Conservation (phyloP, 2,888 invertebrate species). For the Octonoba sinensis region DNA sequence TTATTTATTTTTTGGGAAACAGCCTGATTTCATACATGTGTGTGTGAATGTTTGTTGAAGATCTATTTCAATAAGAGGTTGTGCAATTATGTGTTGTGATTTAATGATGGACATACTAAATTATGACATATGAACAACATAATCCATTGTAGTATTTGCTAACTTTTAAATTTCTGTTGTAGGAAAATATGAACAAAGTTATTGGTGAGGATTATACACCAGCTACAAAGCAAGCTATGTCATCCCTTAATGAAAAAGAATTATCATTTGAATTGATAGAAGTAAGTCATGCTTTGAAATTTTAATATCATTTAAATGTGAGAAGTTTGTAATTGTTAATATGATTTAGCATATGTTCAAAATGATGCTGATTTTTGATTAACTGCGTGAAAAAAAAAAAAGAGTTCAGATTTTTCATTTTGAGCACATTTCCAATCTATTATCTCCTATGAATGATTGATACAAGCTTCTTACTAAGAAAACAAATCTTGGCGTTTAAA, state of each 20-base stretch:
- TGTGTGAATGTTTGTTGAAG: no score
- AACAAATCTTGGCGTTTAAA: no score
- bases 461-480: no score
- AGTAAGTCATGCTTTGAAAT: conserved; percentile 68
- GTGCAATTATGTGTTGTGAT: no score
- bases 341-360: conserved; percentile 7
- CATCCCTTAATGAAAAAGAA: conserved; percentile 88
- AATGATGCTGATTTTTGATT: neutral
- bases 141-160: no score
- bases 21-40: no score
- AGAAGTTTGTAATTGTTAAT: neutral
- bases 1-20: neutral
- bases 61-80: no score
- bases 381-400: neutral
- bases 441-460: no score
- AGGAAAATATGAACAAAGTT: conserved; percentile 78
- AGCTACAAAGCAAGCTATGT: conserved; percentile 79
- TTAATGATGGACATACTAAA: no score
- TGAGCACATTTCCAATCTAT: no score
- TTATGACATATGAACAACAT: no score
- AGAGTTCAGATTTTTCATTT: no score
- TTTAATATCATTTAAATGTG: neutral
- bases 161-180: neutral
- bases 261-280: conserved; percentile 85
- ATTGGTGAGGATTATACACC: conserved; percentile 71